phyloP scores from a whole-genome alignment of 2,113 vertebrate species.

The Elephas maximus region DNA sequence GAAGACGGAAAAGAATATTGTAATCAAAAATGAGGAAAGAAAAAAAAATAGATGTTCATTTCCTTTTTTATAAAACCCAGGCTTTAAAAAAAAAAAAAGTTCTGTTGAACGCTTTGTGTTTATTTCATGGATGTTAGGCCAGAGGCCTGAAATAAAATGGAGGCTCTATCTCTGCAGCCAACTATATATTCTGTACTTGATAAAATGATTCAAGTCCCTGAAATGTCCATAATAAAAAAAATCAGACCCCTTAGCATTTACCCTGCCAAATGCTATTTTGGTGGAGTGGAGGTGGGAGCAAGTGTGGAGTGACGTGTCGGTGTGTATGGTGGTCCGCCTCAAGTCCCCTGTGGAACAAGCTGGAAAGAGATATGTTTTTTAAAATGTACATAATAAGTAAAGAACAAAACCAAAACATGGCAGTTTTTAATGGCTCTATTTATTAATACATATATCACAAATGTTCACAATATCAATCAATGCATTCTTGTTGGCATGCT shows the following conservation, averaged over 20 bases:
- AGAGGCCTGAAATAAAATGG: constrained; percentile 37
- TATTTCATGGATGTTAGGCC: neutral
- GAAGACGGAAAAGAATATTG: constrained; percentile 9
- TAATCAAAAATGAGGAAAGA: constrained; percentile 36
- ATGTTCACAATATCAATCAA: constrained; percentile 97
- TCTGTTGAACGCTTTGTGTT: constrained; percentile 37
- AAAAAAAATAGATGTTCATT: neutral
- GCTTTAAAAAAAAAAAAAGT: constrained; percentile 11
- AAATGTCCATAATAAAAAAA: constrained; percentile 36
- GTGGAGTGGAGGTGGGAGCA: neutral
- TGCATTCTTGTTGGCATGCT: constrained; percentile 95
- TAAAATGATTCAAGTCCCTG: constrained; percentile 37
- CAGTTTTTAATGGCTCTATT: constrained; percentile 92
- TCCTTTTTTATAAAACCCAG: constrained; percentile 47
- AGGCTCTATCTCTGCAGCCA: constrained; percentile 26
- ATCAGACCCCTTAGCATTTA: neutral
- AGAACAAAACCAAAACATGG: constrained; percentile 82
- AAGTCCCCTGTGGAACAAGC: neutral
- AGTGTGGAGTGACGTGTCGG: neutral
- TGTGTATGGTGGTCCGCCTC: neutral
- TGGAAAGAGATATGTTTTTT: neutral
- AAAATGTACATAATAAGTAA: constrained; percentile 42
- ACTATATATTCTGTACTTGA: constrained; percentile 40
- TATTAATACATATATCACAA: constrained; percentile 99
- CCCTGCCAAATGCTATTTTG: neutral